phyloP scores from a whole-genome alignment of 2,888 invertebrate genomes.

The Ophioninae sp. region DNA sequence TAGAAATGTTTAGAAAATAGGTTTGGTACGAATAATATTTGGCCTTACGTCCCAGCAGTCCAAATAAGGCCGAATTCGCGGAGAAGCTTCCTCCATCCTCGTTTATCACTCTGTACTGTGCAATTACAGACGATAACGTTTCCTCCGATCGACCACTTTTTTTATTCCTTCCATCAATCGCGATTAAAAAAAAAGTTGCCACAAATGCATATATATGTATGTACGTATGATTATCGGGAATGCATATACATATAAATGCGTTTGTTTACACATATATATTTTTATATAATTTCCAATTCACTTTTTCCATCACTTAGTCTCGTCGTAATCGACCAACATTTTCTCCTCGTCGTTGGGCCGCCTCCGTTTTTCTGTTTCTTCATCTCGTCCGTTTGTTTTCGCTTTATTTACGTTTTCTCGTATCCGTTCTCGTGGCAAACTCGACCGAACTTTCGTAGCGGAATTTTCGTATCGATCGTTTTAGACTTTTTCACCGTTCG shows the following conservation, averaged over 20 bases:
- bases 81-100: conserved; percentile 78
- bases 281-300: conserved; percentile 6
- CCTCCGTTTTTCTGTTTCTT: neutral
- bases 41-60: conserved; percentile 79
- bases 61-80: conserved; percentile 78
- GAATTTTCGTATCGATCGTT: neutral
- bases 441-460: neutral
- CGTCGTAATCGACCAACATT: conserved; percentile 3
- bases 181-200: neutral
- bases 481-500: neutral
- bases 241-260: neutral
- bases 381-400: neutral
- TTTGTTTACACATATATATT: neutral
- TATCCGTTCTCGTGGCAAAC: neutral
- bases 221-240: neutral
- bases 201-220: neutral
- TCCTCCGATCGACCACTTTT: neutral
- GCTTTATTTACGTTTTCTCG: neutral
- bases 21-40: neutral
- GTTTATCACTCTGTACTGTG: neutral
- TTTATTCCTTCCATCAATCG: conserved; percentile 4
- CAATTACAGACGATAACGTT: conserved; percentile 25
- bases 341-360: conserved; percentile 32
- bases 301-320: neutral
- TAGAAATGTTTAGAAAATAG: neutral